phyloP scores from a whole-genome alignment of 2,113 vertebrate genomes.

The Archocentrus centrarchus region DNA sequence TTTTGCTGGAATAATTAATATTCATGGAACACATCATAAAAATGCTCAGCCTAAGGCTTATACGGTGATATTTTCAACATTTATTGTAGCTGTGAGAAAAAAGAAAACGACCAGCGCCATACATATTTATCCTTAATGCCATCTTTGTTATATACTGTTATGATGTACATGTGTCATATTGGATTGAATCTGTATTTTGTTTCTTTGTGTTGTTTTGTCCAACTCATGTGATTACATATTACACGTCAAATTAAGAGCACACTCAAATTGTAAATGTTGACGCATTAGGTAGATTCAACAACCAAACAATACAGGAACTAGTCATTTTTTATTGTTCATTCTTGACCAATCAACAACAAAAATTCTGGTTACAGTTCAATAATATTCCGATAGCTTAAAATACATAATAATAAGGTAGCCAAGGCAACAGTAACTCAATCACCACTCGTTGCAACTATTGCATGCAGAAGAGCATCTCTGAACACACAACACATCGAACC shows the following conservation, averaged over 20 bases:
- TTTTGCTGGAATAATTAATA: slow-evolving; percentile 19
- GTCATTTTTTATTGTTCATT: background rate
- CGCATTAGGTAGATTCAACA: background rate
- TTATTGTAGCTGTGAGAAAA: background rate
- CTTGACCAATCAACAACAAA: accelerated
- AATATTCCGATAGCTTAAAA: too few relatives aligned
- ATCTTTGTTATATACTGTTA: background rate
- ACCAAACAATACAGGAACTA: background rate
- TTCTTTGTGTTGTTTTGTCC: background rate
- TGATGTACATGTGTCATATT: background rate
- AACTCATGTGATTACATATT: background rate
- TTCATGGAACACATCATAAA: background rate
- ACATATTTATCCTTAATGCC: too few relatives aligned
- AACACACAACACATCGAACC: too few relatives aligned
- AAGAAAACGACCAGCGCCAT: too few relatives aligned
- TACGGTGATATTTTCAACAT: background rate
- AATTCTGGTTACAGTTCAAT: too few relatives aligned
- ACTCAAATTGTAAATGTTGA: too few relatives aligned
- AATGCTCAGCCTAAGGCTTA: background rate
- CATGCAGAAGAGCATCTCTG: too few relatives aligned
- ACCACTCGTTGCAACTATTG: too few relatives aligned
- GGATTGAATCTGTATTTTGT: background rate
- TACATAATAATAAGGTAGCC: too few relatives aligned
- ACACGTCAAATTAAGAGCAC: background rate
- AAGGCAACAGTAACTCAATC: too few relatives aligned